These are phyloP conservation scores for Craterocephalus amniculus DNA, from an alignment of 2,797 vertebrate genomes.

Conservation along the genomic window DNA sequence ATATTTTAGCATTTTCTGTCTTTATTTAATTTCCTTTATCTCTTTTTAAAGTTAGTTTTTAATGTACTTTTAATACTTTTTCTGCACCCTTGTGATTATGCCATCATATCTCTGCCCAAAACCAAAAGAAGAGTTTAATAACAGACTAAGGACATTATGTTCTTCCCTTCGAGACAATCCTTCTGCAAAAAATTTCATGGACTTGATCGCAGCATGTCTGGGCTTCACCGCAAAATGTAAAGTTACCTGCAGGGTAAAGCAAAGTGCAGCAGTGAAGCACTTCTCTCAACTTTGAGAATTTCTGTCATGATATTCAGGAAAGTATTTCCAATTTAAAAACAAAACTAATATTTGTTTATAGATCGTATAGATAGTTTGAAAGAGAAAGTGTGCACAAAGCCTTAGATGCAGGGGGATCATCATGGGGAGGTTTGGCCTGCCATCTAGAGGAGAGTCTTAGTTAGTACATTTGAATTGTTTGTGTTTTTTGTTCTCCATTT, in stretches of 20 bases:
- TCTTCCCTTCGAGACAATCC: constrained; percentile 20
- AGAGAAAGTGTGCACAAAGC: background rate
- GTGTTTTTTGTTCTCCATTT: background rate
- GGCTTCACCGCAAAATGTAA: background rate
- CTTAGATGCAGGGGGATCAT: background rate
- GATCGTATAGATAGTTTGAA: background rate
- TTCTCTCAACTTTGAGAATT: background rate
- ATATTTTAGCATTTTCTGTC: too few species aligned
- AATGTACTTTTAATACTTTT: too few species aligned
- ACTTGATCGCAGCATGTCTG: constrained; percentile 8
- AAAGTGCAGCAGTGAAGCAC: background rate
- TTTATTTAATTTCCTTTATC: too few species aligned
- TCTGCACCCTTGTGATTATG: too few species aligned
- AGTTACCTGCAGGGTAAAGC: constrained; percentile 12
- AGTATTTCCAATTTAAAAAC: too few species aligned
- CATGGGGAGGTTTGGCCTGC: constrained; percentile 32
- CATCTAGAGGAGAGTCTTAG: constrained; percentile 64
- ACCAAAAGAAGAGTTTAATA: background rate
- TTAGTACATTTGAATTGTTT: constrained; percentile 51
- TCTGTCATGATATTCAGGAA: too few species aligned
- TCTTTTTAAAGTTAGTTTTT: too few species aligned
- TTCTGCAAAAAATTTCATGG: constrained; percentile 8
- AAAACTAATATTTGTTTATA: too few species aligned
- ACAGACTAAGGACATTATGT: constrained; percentile 41
- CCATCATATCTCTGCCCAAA: too few species aligned